Evolutionary conservation across 2,797 vertebrate species (phyloP).

Genomic region (Mormyrus hasselquistii): DNA sequence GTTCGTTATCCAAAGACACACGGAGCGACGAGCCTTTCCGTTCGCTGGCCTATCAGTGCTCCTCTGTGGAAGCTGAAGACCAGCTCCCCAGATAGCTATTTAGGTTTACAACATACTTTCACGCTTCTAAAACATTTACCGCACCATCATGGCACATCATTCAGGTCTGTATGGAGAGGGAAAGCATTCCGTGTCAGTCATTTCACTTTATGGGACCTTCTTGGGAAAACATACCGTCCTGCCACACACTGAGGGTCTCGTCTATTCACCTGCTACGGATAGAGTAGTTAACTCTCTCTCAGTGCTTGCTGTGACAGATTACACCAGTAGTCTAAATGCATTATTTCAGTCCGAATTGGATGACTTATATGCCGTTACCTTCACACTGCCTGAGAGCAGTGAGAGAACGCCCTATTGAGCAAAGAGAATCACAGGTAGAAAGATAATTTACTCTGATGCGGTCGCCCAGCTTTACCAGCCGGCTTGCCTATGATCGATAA

Average conservation of each 20-base stretch:
- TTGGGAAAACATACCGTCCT: constrained; percentile 40
- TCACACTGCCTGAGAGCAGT: not conserved
- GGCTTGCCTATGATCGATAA: not conserved
- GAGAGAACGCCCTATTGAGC: not conserved
- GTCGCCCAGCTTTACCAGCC: constrained; percentile 45
- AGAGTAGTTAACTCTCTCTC: not conserved
- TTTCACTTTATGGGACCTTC: constrained; percentile 50
- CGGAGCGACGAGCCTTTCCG: not conserved
- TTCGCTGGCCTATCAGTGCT: not conserved
- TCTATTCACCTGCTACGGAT: constrained; percentile 42
- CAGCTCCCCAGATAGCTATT: not conserved
- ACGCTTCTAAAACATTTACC: constrained; percentile 1
- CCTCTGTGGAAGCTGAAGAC: not conserved
- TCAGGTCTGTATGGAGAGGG: constrained; percentile 34
- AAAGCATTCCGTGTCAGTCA: constrained; percentile 42
- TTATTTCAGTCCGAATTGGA: not conserved
- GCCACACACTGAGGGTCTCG: constrained; percentile 41
- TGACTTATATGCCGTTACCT: not conserved
- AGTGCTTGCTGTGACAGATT: not conserved
- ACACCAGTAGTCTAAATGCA: not conserved
- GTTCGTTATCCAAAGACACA: not conserved
- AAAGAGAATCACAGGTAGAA: not conserved
- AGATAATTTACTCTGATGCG: constrained; percentile 33
- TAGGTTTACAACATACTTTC: not conserved
- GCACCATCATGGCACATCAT: constrained; percentile 34